Evolutionary conservation across 2,888 invertebrate species (phyloP), one percentile per base, ranked within the genome.

Genomic region (Auanema freiburgensis): DNA sequence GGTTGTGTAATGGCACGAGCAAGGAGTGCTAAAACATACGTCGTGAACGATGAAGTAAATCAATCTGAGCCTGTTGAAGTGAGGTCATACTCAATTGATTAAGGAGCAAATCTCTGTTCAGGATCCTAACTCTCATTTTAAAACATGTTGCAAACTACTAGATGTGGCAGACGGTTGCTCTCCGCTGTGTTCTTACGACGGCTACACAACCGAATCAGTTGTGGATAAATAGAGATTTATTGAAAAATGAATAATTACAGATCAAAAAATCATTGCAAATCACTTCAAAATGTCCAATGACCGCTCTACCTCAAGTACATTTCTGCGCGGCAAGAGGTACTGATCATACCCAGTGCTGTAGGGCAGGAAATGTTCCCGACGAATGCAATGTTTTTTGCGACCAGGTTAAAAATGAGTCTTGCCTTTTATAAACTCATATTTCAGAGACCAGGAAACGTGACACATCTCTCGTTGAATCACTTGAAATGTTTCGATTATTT

Each of bases 251-350:
- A 42, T 21, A 16, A n/a, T 43, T 57, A 11, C 56, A 63, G 63
- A 16, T 63, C 10, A 25, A 46, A 41, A 44, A 57, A 18, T 42
- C 63, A 24, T 23, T 72, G 2, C 52, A 60, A 1, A 59, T 57
- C 10, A 57, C 60, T n/a, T 67, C 69, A 6, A 43, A 65, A n/a
- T 72, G 72, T 57, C 66, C 66, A 1, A 42, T 65, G 1, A 54
- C 57, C 2, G 64, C 66, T 8, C 54, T 72, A 2, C 59, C 57
- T 0, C 70, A 70, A 43, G 59, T 72, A n/a, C 70, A 70, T 50
- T 72, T 70, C 46, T 72, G 72, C 56, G 72, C 72, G 1, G 68
- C 72, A 10, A 44, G 70, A 11, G 72, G 70, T 6, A 55, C 68
- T 1, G 68, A 72, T 43, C 72, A 72, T 52, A 72, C 70, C 6